Evolutionary conservation across 2,113 vertebrate genomes (phyloP).

Genomic region (Saguinus midas): DNA sequence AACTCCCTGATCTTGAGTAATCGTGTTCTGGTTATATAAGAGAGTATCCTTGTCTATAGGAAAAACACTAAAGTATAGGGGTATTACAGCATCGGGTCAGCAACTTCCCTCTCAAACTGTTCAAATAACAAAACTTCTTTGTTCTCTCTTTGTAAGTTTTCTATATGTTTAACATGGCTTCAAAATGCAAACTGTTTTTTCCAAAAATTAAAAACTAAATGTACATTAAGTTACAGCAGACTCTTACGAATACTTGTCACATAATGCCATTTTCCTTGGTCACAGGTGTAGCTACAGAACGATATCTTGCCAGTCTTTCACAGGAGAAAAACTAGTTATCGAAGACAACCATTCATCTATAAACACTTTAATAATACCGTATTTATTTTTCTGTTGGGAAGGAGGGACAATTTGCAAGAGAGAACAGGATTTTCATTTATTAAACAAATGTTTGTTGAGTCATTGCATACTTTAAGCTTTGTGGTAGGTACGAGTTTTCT

Average conservation of each 20-base stretch:
- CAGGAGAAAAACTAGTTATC: neutral
- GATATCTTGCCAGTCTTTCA: neutral
- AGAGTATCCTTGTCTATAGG: neutral
- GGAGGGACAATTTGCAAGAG: neutral
- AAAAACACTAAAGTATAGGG: neutral
- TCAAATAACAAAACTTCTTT: neutral
- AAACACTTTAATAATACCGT: conserved; percentile 16
- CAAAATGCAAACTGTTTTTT: neutral
- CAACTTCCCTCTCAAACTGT: neutral
- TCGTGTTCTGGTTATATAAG: neutral
- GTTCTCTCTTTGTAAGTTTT: neutral
- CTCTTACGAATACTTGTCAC: neutral
- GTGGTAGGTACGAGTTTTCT: neutral
- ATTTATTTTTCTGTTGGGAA: neutral
- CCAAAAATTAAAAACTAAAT: conserved; percentile 17
- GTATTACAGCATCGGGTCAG: neutral
- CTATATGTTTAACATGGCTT: neutral
- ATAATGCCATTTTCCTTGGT: neutral
- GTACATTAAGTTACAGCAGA: neutral
- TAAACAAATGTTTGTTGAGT: neutral
- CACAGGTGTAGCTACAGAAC: neutral
- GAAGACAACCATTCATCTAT: neutral
- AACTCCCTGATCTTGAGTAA: neutral
- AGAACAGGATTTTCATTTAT: neutral
- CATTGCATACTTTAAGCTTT: neutral